Evolutionary conservation across 1,140 invertebrate genomes (phyloP), one percentile per base, ranked within the genome.

Genomic region (Cotesia chilonis): DNA sequence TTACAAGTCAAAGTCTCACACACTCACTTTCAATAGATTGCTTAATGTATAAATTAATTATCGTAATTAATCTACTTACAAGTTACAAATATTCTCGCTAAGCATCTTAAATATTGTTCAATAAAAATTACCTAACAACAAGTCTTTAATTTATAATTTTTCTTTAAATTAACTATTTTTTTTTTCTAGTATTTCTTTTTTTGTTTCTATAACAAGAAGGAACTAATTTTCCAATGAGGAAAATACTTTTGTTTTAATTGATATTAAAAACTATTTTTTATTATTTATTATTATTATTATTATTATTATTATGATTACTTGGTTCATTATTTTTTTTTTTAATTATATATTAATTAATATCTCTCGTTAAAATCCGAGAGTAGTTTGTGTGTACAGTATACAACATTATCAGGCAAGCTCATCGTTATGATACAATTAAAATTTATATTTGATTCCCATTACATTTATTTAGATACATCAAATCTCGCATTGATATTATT

Each of bases 101-200:
- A 84, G 82, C 82, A 81, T 83, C 80, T 77, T 77, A 76, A 80
- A 74, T 82, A 82, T 83, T 84, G 81, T 81, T 84, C 78, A 83
- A 84, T 82, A 82, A 83, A 76, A 83, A 84, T 81, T 80, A 77
- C 79, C 80, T 84, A 84, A 83, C 80, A 83, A 83, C 83, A 81
- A 83, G 76, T 83, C 79, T 79, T 78, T 73, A 73, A 78, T 81
- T 77, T 28, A 28, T 28, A 28, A 64, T 52, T 81, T 77, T 75
- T 76, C 17, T 81, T 82, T 79, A 80, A 83, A 83, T 81, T 83
- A 81, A 47, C 41, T 81, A 79, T 82, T 82, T 82, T 82, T 84
- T 28, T 28, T 17, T 28, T 28, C 80, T 85, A 83, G 82, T 75
- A 79, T 78, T 79, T 81, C 80, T 77, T 77, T 72, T 71, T 70